Base-by-base conservation (phyloP, 2,888 invertebrate species). In the Lathronympha strigana region DNA sequence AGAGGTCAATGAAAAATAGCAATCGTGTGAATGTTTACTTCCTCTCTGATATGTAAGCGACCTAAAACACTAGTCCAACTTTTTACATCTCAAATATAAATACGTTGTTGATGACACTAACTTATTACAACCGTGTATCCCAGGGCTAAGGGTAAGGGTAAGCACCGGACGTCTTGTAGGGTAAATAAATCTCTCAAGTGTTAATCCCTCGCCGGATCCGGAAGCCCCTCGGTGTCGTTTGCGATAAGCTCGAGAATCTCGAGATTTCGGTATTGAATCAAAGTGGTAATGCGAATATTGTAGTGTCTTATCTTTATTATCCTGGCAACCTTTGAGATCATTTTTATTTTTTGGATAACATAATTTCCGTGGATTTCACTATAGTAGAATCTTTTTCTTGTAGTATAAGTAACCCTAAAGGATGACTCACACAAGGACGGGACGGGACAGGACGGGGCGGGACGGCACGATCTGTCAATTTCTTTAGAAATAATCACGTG, bases 101-200 rank as follows among this genome's bases (percentile, higher is more conserved):
- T n/a, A n/a, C n/a, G n/a, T n/a, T n/a, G n/a, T n/a, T n/a, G n/a
- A n/a, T n/a, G n/a, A n/a, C n/a, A n/a, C n/a, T 45, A 3, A 45
- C 11, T 33, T 13, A 15, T 17, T 19, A 33, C 13, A 40, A 28
- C 31, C 4, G 19, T 57, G 57, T 57, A n/a, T 31, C 40, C 40
- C 50, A 11, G n/a, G 43, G 43, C 36, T 40, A 47, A 58, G 55
- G 61, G 49, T 38, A 33, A 51, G 36, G 61, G 17, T 5, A 17
- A 19, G 40, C 28, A 11, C 61, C 43, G 63, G 33, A 19, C 64
- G 60, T 60, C 63, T 63, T 60, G 64, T 55, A 50, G 66, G 61
- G 57, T 64, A 64, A 64, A 66, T 68, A 66, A 69, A 70, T 72
- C 73, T 70, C 71, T 67, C 66, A 69, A 71, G 73, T 72, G 72